Evolutionary conservation across 2,797 vertebrate genomes (phyloP).

Genomic region (Hozukius guyotensis): DNA sequence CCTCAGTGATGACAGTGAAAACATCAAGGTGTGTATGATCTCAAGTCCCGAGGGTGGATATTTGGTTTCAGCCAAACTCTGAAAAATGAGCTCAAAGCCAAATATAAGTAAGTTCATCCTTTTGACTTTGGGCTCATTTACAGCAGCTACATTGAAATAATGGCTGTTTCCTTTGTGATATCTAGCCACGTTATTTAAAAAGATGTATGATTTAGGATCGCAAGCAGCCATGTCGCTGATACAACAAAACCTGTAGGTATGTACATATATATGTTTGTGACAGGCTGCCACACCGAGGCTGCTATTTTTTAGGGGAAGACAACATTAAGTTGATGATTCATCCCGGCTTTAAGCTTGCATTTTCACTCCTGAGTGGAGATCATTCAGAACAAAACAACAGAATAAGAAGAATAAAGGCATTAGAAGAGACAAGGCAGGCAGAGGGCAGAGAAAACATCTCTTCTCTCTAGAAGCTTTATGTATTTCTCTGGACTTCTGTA

Average conservation of each 20-base stretch:
- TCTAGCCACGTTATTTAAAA: neutral
- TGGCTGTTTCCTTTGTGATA: constrained; percentile 4
- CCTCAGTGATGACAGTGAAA: neutral
- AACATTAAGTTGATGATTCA: constrained; percentile 41
- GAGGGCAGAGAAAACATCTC: neutral
- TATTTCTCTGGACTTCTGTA: constrained; percentile 1
- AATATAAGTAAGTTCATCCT: constrained; percentile 7
- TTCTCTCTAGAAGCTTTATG: neutral
- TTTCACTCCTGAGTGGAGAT: constrained; percentile 12
- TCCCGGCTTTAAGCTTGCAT: constrained; percentile 4
- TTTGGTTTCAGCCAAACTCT: neutral
- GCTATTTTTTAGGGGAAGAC: neutral
- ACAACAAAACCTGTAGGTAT: neutral
- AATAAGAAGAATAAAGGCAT: constrained; percentile 8
- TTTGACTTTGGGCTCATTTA: neutral
- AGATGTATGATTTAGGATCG: neutral
- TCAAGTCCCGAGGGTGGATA: neutral
- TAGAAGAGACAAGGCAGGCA: constrained; percentile 1
- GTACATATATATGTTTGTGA: neutral
- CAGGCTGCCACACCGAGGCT: neutral
- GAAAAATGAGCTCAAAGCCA: neutral
- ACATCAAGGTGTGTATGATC: neutral
- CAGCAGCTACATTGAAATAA: neutral
- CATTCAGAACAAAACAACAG: constrained; percentile 21
- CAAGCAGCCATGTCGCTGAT: neutral